phyloP scores from a whole-genome alignment of 2,888 invertebrate genomes.

The Laspeyria flexula region DNA sequence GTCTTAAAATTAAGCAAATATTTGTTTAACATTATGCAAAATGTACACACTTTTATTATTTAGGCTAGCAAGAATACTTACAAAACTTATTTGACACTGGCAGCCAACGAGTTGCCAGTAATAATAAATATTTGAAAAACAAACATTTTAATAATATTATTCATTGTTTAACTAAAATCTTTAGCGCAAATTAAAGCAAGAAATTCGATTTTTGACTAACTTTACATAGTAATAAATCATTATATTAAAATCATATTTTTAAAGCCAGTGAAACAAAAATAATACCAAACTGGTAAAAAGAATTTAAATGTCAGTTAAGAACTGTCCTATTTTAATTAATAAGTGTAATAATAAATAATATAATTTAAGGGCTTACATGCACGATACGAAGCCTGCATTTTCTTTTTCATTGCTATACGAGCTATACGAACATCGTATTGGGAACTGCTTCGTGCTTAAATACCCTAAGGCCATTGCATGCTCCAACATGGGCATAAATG shows the following conservation, averaged over 20 bases:
- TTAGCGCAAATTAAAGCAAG: slow-evolving; percentile 8
- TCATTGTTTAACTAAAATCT: background rate
- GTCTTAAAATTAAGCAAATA: slow-evolving; percentile 11
- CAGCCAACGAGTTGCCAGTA: background rate
- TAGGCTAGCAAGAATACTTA: background rate
- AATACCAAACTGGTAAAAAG: slow-evolving; percentile 6
- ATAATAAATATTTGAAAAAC: background rate
- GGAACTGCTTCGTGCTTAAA: no score
- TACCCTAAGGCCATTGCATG: no score
- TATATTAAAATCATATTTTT: slow-evolving; percentile 5
- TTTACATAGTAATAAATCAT: slow-evolving; percentile 8
- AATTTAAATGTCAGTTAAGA: background rate
- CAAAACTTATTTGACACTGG: background rate
- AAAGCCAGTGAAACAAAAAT: slow-evolving; percentile 7
- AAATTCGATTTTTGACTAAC: slow-evolving; percentile 14
- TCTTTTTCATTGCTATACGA: no score
- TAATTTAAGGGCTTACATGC: no score
- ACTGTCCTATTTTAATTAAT: slow-evolving; percentile 2
- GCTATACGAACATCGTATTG: no score
- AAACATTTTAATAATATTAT: background rate
- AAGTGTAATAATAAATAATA: no score
- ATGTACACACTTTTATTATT: background rate
- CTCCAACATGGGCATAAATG: no score
- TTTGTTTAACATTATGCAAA: background rate
- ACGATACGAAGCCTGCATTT: no score